These are phyloP conservation scores for Anoplopoma fimbria DNA, from an alignment of 2,113 vertebrate genomes.

Conservation along the genomic window DNA sequence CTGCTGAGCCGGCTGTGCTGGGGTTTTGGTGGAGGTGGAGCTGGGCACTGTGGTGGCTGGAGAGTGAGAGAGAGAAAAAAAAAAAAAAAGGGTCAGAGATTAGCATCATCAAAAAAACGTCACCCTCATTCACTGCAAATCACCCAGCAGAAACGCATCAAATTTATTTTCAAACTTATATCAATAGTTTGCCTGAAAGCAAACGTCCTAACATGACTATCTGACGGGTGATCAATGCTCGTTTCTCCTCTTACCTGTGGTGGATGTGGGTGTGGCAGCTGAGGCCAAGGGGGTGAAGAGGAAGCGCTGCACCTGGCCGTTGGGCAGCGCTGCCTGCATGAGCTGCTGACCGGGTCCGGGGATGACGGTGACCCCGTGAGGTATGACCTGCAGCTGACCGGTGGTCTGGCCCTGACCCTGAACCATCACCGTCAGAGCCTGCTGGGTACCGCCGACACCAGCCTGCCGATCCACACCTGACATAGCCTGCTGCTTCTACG, in stretches of 20 bases:
- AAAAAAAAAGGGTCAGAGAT: neutral
- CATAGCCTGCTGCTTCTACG: conserved; percentile 78
- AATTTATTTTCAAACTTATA: neutral
- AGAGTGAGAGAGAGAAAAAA: neutral
- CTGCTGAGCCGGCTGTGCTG: conserved; percentile 81
- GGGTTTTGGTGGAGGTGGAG: conserved; percentile 74
- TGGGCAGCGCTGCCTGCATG: conserved; percentile 98
- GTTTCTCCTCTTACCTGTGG: conserved; percentile 57
- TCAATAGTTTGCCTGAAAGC: neutral
- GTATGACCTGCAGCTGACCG: conserved; percentile 96
- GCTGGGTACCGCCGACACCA: conserved; percentile 84
- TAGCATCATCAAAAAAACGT: neutral
- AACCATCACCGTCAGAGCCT: conserved; percentile 96
- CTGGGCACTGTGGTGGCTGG: conserved; percentile 63
- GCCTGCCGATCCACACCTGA: conserved; percentile 70
- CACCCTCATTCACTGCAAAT: neutral
- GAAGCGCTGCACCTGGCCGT: conserved; percentile 97
- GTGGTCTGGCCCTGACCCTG: conserved; percentile 99
- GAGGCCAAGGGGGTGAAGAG: conserved; percentile 94
- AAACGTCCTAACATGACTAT: neutral
- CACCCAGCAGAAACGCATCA: neutral
- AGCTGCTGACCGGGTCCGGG: conserved; percentile 98
- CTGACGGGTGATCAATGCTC: too few species aligned
- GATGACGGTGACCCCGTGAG: conserved; percentile 95
- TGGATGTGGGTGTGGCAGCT: conserved; percentile 70